Percentiles rank a stretch among this genome's conserved stretches.
These are phyloP conservation scores for Anodontia alba DNA, from an alignment of 2,888 invertebrate genomes.

Conservation along the genomic window DNA sequence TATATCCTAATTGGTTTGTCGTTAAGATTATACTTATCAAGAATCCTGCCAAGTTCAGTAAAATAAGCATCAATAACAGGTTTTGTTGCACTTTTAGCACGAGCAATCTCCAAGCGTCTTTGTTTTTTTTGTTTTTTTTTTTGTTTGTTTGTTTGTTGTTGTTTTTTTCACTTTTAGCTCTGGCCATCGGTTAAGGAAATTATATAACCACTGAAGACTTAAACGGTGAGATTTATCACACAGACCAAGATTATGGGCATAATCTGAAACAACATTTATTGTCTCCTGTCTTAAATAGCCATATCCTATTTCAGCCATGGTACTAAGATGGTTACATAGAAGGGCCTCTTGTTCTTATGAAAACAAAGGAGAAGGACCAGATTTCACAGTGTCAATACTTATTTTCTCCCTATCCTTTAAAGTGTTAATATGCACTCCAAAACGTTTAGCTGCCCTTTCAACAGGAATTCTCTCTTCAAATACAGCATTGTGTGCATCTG, in stretches of 20 bases:
- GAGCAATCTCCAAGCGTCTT: conserved; percentile 14
- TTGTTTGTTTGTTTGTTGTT: too few species aligned
- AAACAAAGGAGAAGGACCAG: conserved; percentile 10
- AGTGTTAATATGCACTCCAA: conserved; percentile 4
- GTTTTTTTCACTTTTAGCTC: too few species aligned
- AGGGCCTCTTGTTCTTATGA: conserved; percentile 14
- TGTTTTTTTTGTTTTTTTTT: too few species aligned
- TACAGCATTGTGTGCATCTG: too few species aligned
- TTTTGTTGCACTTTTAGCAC: conserved; percentile 27
- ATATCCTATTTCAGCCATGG: conserved; percentile 33
- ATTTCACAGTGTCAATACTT: conserved; percentile 27
- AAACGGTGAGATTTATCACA: too few species aligned
- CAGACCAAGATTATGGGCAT: conserved; percentile 19
- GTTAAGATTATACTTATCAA: conserved; percentile 35
- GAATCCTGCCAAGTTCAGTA: conserved; percentile 28
- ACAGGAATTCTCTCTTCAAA: too few species aligned
- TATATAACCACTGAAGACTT: not conserved
- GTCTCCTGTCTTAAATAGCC: conserved; percentile 34
- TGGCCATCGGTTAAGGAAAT: not conserved
- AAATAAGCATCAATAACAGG: conserved; percentile 32
- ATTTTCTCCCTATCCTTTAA: conserved; percentile 13
- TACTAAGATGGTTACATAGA: conserved; percentile 3
- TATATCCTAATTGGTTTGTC: conserved; percentile 39
- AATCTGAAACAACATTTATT: conserved; percentile 36
- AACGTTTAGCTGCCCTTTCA: too few species aligned